Evolutionary conservation across 2,797 vertebrate genomes (phyloP), one percentile per base, ranked within the genome.

Genomic region (Hylomyscus alleni): DNA sequence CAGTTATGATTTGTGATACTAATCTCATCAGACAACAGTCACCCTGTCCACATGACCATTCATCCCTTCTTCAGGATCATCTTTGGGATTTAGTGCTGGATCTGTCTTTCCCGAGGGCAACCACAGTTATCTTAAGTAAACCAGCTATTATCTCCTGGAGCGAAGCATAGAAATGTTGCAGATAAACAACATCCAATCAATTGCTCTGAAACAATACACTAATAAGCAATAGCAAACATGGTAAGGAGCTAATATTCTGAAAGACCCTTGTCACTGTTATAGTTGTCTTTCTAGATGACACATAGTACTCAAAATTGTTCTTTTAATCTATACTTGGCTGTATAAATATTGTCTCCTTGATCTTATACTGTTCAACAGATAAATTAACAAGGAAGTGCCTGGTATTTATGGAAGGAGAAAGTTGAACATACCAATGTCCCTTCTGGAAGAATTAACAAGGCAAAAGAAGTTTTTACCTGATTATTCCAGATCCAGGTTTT

Each of bases 201-300:
- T 20, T 92, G 67, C 80, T 83, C 85, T 92, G 52, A 86, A 88
- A 90, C 65, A 67, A 58, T n/a, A 97, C 24, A 72, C 19, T 10
- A 82, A n/a, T 58, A 12, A 78, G 84, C 34, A 82, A 73, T 47
- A 65, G 31, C 26, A 47, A 47, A 73, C 10, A 82, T 10, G 12
- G 6, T 78, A 69, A 62, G n/a, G 13, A 83, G 10, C 29, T 84
- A 67, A 76, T 26, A 90, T 78, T 14, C 29, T 60, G 15, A 52
- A 84, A 73, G 31, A 19, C 9, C 1, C 14, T 75, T 76, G 1
- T 93, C 44, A 78, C 5, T 67, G 50, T 12, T n/a, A 44, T 65
- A 88, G 40, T 62, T 78, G 4, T 44, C n/a, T 56, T 54, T 78
- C 22, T 65, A 56, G 29, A 44, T 93, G 72, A 81, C 40, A 60